These are phyloP conservation scores for Campylorhamphus procurvoides DNA, from an alignment of 2,113 vertebrate genomes.

Conservation along the genomic window DNA sequence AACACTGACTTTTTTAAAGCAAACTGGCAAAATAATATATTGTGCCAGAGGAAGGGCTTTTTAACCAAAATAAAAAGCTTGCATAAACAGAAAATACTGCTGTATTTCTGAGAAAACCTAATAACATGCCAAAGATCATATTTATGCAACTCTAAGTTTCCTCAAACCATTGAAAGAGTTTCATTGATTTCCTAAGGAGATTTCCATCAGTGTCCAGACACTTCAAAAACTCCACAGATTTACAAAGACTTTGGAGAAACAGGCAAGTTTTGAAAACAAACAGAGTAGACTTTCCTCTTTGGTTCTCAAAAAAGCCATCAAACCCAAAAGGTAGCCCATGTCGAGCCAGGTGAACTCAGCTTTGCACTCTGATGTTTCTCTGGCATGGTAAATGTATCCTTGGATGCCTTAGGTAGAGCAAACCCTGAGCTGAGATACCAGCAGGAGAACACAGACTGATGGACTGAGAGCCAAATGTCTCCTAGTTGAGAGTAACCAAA, in stretches of 20 bases:
- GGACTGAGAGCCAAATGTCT: background rate
- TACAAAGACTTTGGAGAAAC: background rate
- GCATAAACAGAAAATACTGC: background rate
- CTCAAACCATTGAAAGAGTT: background rate
- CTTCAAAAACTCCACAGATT: background rate
- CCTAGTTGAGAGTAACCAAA: background rate
- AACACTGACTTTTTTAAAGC: background rate
- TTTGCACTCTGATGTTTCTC: background rate
- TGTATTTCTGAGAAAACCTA: background rate
- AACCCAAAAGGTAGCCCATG: background rate
- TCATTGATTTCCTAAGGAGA: background rate
- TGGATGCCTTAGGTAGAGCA: fast-evolving
- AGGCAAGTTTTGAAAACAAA: background rate
- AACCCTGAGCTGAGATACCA: background rate
- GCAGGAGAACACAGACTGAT: background rate
- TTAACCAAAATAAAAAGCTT: background rate
- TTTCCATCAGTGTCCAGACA: background rate
- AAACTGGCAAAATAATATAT: background rate
- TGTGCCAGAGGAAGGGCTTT: background rate
- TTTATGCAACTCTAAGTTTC: background rate
- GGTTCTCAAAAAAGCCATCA: background rate
- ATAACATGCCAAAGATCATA: background rate
- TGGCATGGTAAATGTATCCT: background rate
- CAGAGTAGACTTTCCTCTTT: background rate
- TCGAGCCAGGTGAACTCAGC: background rate